Percentiles rank a stretch among this genome's conserved stretches.
These are phyloP conservation scores for Steinernema carpocapsae DNA, from an alignment of 2,888 invertebrate genomes.

Conservation along the genomic window DNA sequence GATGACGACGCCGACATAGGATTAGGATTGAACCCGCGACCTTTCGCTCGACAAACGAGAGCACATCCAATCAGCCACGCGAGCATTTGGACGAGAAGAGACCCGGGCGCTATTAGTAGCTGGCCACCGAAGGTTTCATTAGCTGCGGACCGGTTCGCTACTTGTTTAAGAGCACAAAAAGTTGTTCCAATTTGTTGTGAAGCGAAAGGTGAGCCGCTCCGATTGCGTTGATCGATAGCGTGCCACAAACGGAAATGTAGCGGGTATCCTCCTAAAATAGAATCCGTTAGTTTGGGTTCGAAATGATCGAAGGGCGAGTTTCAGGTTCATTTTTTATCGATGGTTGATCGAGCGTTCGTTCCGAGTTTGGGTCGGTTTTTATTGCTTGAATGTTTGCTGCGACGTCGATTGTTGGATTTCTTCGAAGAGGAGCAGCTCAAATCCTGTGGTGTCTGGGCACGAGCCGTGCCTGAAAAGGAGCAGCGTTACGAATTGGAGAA, in stretches of 20 bases:
- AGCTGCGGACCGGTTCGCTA: background rate
- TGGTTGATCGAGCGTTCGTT: background rate
- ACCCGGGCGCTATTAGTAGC: background rate
- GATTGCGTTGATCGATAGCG: background rate
- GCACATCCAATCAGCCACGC: background rate
- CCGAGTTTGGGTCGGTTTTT: background rate
- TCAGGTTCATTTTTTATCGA: no score
- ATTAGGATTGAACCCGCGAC: background rate
- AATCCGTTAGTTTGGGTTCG: no score
- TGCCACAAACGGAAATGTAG: background rate
- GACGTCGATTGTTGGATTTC: no score
- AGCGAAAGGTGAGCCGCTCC: background rate
- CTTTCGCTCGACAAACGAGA: background rate
- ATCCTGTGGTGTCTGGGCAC: background rate
- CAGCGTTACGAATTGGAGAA: background rate
- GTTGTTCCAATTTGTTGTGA: background rate
- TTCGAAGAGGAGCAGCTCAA: background rate
- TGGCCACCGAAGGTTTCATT: background rate
- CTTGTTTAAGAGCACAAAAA: background rate
- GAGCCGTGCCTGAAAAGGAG: background rate
- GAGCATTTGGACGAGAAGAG: background rate
- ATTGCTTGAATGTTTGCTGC: background rate
- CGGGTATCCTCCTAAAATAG: background rate
- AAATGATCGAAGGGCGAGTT: no score
- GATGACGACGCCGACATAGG: background rate